Evolutionary conservation across 2,888 invertebrate species (phyloP), one percentile per base, ranked within the genome.

Genomic region (Lampropteryx suffumata): DNA sequence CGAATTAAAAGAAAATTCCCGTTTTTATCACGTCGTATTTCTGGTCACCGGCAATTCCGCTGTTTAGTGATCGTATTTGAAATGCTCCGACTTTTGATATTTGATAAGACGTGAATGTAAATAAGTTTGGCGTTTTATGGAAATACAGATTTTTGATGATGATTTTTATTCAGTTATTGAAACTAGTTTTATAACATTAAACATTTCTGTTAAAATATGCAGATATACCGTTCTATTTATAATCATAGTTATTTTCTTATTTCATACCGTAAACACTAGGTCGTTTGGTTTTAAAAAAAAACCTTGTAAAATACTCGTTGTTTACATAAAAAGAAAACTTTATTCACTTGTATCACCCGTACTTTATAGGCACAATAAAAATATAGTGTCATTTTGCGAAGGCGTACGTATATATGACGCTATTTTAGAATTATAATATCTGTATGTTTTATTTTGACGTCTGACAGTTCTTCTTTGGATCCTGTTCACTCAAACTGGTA

Each of bases 1-100:
- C 73, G 72, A 81, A 79, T 81, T 82, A 79, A 81, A 77, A 73
- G 74, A 76, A 73, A 76, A 77, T 76, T 74, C 71, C 61, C 69
- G 71, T 75, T 75, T 73, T 82, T 80, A 82, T 74, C 63, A 52
- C 68, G 69, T 79, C 76, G 79, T 79, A 71, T 78, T 74, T 74
- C 74, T 65, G 67, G 57, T 69, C 71, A 68, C 69, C 64, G 64
- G 69, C 69, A 71, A 76, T 77, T 73, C 60, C 67, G 61, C 63
- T 69, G 73, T 77, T 79, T 71, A 76, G 64, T 69, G 67, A 62
- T 62, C 56, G 62, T 68, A 67, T 69, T 73, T 76, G 67, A 43
- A 74, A 77, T 70, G 68, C 69, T 62, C 54, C 57, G 63, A 59
- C 59, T 65, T 69, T 66, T 69, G 67, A 67, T 73, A 71, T 76